Evolutionary conservation across 2,888 invertebrate genomes (phyloP).

Genomic region (Choristoneura rosaceana): DNA sequence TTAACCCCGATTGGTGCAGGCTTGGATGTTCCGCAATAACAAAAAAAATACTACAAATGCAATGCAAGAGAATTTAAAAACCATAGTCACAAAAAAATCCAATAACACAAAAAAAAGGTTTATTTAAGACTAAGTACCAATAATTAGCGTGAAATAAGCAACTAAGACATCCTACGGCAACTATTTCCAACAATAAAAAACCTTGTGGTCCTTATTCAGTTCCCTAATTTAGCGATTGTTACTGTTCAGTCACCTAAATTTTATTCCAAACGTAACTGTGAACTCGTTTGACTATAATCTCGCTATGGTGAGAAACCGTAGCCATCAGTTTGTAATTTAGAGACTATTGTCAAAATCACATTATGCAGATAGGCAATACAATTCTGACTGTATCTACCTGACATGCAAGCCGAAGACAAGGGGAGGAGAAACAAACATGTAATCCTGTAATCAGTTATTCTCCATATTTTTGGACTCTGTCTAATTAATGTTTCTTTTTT

Average conservation of each 20-base stretch:
- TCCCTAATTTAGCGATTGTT: not conserved
- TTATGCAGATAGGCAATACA: too few relatives aligned
- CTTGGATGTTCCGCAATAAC: constrained; percentile 64
- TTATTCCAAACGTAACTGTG: not conserved
- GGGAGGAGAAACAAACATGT: too few relatives aligned
- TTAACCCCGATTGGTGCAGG: constrained; percentile 70
- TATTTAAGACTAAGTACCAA: not conserved
- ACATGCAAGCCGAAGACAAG: too few relatives aligned
- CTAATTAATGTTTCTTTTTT: too few relatives aligned
- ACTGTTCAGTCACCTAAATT: not conserved
- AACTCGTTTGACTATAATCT: too few relatives aligned
- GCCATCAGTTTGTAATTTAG: too few relatives aligned
- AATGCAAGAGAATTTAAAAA: constrained; percentile 1
- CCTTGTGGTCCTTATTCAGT: not conserved
- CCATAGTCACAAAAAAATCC: not conserved
- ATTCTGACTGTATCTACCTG: too few relatives aligned
- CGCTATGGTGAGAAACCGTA: too few relatives aligned
- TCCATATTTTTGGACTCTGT: too few relatives aligned
- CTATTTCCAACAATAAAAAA: not conserved
- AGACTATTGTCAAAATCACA: too few relatives aligned
- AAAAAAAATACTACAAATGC: constrained; percentile 10
- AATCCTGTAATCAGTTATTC: too few relatives aligned
- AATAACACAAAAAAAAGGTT: not conserved
- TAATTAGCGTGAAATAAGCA: not conserved
- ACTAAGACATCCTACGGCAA: not conserved